A percentile compares a stretch with the other conserved stretches of the same genome.
Evolutionary conservation across 2,888 invertebrate genomes (phyloP).

Genomic region (Caenorhabditis zanzibari): DNA sequence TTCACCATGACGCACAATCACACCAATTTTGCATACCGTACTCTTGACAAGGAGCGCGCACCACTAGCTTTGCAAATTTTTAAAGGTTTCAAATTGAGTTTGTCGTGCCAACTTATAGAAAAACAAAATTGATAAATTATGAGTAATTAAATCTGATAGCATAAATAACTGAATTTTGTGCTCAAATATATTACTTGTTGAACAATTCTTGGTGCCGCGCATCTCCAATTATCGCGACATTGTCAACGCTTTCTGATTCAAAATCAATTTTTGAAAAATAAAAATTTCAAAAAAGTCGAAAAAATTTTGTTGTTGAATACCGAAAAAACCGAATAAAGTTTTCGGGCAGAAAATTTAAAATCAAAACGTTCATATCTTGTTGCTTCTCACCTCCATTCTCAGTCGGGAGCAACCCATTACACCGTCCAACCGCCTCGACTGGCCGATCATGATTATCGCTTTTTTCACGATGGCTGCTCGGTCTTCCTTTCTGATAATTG

Average conservation of each 20-base stretch:
- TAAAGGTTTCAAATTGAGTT: background rate
- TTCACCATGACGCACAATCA: constrained; percentile 5
- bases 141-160: too few species aligned
- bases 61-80: background rate
- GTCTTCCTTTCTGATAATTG: background rate
- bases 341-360: too few species aligned
- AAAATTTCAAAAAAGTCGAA: too few species aligned
- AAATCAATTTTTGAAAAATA: too few species aligned
- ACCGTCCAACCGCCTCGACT: background rate
- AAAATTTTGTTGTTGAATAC: too few species aligned
- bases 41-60: constrained; percentile 11
- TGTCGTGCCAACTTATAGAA: background rate
- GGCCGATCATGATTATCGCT: constrained; percentile 9
- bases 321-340: too few species aligned
- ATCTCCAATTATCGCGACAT: too few species aligned
- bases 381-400: constrained; percentile 6
- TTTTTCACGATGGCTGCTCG: background rate
- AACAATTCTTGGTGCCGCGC: too few species aligned
- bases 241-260: too few species aligned
- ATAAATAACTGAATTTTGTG: too few species aligned
- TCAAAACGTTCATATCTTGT: too few species aligned
- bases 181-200: too few species aligned
- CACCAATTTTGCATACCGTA: constrained; percentile 29
- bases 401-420: constrained; percentile 15
- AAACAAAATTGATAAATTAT: background rate